Evolutionary conservation across 2,797 vertebrate genomes (phyloP).

Genomic region (Chaenodraco wilsoni): DNA sequence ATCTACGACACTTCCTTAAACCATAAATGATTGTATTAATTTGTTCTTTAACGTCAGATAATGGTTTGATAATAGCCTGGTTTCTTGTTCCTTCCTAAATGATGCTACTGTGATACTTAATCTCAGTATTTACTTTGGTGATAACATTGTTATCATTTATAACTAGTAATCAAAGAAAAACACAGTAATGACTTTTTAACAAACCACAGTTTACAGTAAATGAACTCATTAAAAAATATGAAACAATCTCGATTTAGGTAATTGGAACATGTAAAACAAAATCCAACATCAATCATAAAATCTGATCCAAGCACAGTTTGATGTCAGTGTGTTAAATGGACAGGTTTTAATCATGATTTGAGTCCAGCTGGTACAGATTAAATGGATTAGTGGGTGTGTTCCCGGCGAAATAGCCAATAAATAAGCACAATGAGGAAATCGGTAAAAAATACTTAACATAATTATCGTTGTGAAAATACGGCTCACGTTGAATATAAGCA

Average conservation of each 20-base stretch:
- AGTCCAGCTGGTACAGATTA: conserved; percentile 11
- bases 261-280: not conserved
- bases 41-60: no score
- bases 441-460: not conserved
- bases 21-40: no score
- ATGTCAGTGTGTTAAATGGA: not conserved
- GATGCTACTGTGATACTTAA: not conserved
- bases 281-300: not conserved
- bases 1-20: no score
- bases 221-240: not conserved
- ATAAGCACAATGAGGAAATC: not conserved
- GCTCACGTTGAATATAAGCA: not conserved
- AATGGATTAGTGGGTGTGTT: conserved; percentile 3
- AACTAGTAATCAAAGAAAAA: not conserved
- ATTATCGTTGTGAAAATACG: not conserved
- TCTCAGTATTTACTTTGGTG: no score
- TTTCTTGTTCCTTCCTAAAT: not conserved
- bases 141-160: not conserved
- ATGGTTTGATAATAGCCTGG: not conserved
- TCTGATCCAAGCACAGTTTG: not conserved
- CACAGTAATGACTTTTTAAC: not conserved
- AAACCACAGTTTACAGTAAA: not conserved
- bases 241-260: not conserved
- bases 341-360: conserved; percentile 7
- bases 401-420: not conserved